Base-by-base conservation (phyloP, 2,888 invertebrate species). In the Ypsolopha scabrella region DNA sequence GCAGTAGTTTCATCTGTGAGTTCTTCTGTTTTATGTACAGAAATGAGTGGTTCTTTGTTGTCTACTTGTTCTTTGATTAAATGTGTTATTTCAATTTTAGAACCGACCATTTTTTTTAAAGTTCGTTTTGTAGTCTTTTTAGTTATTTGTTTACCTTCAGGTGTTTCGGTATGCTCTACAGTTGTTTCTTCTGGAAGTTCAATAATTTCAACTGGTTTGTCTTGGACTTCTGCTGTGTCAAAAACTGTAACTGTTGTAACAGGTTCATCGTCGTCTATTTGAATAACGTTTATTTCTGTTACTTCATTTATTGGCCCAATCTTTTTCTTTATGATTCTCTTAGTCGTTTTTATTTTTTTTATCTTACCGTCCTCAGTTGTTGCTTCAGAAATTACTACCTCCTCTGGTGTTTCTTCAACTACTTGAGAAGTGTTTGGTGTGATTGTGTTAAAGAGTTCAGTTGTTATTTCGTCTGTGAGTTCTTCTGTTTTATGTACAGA, bases 21-120 rank as follows among this genome's bases (percentile, higher is more conserved):
- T 54, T 64, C 62, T 39, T 65, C 63, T 51, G 69, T 70, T 10
- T 71, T 44, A 59, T 67, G 64, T 55, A 64, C 55, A 11, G 58
- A 70, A 7, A 61, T 58, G 1, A 62, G 62, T 45, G 65, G 67
- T 53, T 64, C 66, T 46, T 54, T 43, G 37, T 48, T 52, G 52
- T 82, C 82, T 65, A 85, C 82, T 56, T 86, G 80, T 41, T 80
- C 61, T 0, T 85, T 87, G 58, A 77, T 74, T 57, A 88, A 82
- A 65, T 79, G 76, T 33, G 80, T 83, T 24, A 33, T 49, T 49
- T 39, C 41, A 2, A 74, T 69, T 7, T 10, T 45, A 11, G 52
- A 24, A 7, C 50, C 48, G 10, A 37, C 37, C 33, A 52, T 50
- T 48, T 41, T 48, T 46, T 49, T 49, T n/a, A 55, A 56, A n/a